phyloP scores from a whole-genome alignment of 2,113 vertebrate genomes.

The Melanostigma gelatinosum region DNA sequence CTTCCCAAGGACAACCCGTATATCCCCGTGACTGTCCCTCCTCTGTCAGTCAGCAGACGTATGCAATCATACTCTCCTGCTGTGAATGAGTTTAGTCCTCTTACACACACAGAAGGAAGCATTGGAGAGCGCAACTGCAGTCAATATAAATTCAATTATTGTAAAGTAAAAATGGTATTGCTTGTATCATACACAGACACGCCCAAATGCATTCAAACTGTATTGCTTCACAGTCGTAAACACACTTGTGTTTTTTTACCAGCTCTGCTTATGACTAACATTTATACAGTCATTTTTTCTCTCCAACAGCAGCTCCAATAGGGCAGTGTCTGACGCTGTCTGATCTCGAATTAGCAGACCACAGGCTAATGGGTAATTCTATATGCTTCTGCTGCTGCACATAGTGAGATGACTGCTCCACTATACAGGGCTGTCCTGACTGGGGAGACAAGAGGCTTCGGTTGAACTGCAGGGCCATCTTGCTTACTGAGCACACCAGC shows the following conservation, averaged over 20 bases:
- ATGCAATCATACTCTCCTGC: slow-evolving; percentile 15
- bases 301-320: slow-evolving; percentile 1
- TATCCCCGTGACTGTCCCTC: slow-evolving; percentile 26
- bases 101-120: neutral
- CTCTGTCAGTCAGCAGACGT: slow-evolving; percentile 26
- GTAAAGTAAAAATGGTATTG: neutral
- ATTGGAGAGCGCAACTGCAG: neutral
- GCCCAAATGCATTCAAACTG: neutral
- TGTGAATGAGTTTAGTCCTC: slow-evolving; percentile 27
- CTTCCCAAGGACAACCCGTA: slow-evolving; percentile 64
- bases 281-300: slow-evolving; percentile 2
- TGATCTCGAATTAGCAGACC: slow-evolving; percentile 29
- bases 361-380: slow-evolving; percentile 30
- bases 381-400: slow-evolving; percentile 23
- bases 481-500: slow-evolving; percentile 3
- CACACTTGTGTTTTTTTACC: neutral
- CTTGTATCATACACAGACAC: neutral
- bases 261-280: neutral
- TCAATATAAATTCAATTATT: neutral
- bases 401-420: slow-evolving; percentile 19
- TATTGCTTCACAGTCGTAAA: neutral
- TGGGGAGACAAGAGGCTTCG: neutral
- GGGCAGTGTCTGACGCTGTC: neutral
- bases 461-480: neutral
- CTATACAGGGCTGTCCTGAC: slow-evolving; percentile 1